A percentile compares a stretch with the other conserved stretches of the same genome.
Conservation (phyloP, 2,797 vertebrate genomes). For the Pipistrellus pygmaeus region DNA sequence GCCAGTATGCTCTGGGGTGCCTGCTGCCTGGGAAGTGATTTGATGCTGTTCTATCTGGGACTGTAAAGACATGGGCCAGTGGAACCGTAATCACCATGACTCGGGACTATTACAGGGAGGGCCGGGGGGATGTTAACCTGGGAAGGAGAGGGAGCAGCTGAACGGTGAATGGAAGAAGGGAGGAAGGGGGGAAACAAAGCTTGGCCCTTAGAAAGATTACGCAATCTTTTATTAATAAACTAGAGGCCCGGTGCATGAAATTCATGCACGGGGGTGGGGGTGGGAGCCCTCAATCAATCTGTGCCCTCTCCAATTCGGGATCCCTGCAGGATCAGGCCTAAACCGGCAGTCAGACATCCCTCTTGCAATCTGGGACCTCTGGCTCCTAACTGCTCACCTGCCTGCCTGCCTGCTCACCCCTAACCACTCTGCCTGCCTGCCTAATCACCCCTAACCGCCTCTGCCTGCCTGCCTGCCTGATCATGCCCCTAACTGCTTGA, state of each 20-base stretch:
- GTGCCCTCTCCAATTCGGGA: too few species aligned
- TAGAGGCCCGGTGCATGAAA: not conserved
- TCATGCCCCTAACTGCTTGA: too few species aligned
- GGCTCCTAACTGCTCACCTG: too few species aligned
- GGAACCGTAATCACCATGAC: not conserved
- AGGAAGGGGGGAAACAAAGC: not conserved
- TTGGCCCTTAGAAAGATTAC: not conserved
- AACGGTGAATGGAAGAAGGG: not conserved
- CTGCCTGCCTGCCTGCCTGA: too few species aligned
- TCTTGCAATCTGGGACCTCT: too few species aligned
- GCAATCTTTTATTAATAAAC: conserved; percentile 21
- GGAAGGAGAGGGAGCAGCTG: not conserved
- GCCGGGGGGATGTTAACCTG: not conserved
- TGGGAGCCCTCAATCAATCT: too few species aligned
- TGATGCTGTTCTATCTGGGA: not conserved
- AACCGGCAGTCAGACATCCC: too few species aligned
- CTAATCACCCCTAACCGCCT: too few species aligned
- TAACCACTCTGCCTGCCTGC: too few species aligned
- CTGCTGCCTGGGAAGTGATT: not conserved
- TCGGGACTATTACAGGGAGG: not conserved
- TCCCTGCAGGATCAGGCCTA: too few species aligned
- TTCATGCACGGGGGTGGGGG: too few species aligned
- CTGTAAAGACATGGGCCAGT: not conserved
- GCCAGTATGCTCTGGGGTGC: not conserved
- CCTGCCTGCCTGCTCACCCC: too few species aligned